These are phyloP conservation scores for Panurus biarmicus DNA, from an alignment of 2,113 vertebrate species.

Conservation along the genomic window DNA sequence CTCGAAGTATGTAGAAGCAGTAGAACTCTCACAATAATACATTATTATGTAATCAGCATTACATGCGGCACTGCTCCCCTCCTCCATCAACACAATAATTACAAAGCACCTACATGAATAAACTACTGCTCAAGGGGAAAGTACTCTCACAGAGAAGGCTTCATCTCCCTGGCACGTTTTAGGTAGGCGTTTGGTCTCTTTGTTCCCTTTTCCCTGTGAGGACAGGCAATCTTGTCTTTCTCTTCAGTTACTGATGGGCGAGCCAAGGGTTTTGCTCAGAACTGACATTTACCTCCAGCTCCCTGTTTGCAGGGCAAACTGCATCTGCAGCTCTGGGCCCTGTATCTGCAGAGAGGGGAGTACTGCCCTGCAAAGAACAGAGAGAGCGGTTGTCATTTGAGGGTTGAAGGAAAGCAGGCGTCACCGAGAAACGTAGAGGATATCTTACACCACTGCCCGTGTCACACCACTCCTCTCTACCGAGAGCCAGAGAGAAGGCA, in stretches of 20 bases:
- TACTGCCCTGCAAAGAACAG: background rate
- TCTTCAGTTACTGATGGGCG: background rate
- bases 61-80: background rate
- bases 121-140: background rate
- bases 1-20: background rate
- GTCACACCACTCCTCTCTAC: background rate
- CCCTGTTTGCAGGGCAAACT: background rate
- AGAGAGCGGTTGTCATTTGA: background rate
- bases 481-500: background rate
- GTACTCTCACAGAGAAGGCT: background rate
- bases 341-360: background rate
- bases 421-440: background rate
- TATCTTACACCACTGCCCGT: accelerated
- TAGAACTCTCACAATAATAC: background rate
- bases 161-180: background rate
- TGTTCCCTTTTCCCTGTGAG: background rate
- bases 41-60: background rate
- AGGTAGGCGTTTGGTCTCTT: background rate
- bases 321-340: background rate
- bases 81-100: background rate
- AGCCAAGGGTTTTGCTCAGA: constrained; percentile 54
- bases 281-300: background rate
- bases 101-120: background rate
- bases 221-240: background rate
- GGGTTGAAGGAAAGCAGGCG: background rate